Base-by-base conservation (phyloP, 2,113 vertebrate genomes). In the Pygathrix nemaeus region DNA sequence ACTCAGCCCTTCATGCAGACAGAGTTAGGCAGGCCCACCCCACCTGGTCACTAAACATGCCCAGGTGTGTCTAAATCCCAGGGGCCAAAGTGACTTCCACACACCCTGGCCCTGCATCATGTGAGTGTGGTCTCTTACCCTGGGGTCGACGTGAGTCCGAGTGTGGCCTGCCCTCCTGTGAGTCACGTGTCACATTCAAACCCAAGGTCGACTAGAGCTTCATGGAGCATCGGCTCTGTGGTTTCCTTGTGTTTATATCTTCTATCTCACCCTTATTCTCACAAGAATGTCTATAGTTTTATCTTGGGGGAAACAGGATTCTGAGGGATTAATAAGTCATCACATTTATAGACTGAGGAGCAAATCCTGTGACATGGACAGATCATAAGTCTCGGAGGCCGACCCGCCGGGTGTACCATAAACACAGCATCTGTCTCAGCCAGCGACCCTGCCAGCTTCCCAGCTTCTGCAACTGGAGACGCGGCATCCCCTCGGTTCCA, bases 401-500 rank as follows among this genome's bases (percentile, higher is more conserved):
- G 8, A 17, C 0, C 0, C 0, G 43, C 45, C 6, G 4, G 2
- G 57, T 16, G 16, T 14, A 38, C 20, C 10, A 2, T 30, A 2
- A 30, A 13, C 27, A 32, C 2, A 2, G 35, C 23, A 5, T 8
- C 27, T 0, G 8, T 23, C 27, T 43, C 27, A 43, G 70, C 32
- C 23, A 66, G 9, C 1, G 20, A 16, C 17, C 7, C 35, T 38
- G 11, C 55, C 0, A 0, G n/a, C 2, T 20, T 13, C 25, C 20
- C 8, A 6, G 10, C 11, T 57, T 32, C 27, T 35, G 3, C 38
- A 50, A 5, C 40, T 6, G 1, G 76, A 79, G n/a, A 2, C 8
- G 2, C 0, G 6, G 43, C 9, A 8, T 32, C 68, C 14, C 8
- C 9, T 45, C 2, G 8, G 8, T 5, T 8, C 48, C 17, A n/a